These are phyloP conservation scores for Paguma larvata DNA, from an alignment of 2,797 vertebrate genomes.

Conservation along the genomic window DNA sequence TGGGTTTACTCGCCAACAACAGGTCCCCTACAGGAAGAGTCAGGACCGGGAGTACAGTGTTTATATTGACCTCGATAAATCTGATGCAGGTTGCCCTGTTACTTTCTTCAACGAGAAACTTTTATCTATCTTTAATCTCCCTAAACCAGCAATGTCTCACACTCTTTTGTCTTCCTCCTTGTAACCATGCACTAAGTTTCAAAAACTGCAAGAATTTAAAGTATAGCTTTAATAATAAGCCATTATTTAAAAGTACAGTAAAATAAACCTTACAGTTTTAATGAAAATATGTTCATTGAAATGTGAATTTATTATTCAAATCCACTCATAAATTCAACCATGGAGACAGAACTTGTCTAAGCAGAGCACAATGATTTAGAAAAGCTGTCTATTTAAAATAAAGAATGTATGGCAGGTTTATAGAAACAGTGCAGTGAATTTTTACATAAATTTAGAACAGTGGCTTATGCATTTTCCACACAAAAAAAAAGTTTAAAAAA, in stretches of 20 bases:
- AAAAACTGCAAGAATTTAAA: constrained; percentile 90
- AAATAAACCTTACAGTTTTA: constrained; percentile 93
- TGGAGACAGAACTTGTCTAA: constrained; percentile 92
- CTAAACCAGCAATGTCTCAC: constrained; percentile 77
- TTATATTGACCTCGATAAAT: constrained; percentile 57
- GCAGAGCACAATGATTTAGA: constrained; percentile 92
- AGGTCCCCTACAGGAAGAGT: constrained; percentile 12
- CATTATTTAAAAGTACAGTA: constrained; percentile 93
- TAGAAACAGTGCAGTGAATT: constrained; percentile 91
- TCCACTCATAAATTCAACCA: constrained; percentile 92
- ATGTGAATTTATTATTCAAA: constrained; percentile 94
- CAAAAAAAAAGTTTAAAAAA: constrained; percentile 81
- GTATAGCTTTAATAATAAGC: constrained; percentile 91
- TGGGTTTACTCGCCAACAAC: neutral
- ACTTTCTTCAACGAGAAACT: constrained; percentile 80
- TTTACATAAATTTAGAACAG: constrained; percentile 92
- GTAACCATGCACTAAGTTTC: constrained; percentile 89
- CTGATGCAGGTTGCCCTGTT: constrained; percentile 71
- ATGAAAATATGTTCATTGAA: constrained; percentile 94
- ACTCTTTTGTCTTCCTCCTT: constrained; percentile 87
- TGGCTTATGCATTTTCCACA: constrained; percentile 90
- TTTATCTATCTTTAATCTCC: constrained; percentile 84
- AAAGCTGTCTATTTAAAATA: constrained; percentile 94
- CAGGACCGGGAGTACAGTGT: neutral
- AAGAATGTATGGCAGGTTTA: constrained; percentile 93